Evolutionary conservation across 2,888 invertebrate genomes (phyloP).

Genomic region (Helicoverpa assulta): DNA sequence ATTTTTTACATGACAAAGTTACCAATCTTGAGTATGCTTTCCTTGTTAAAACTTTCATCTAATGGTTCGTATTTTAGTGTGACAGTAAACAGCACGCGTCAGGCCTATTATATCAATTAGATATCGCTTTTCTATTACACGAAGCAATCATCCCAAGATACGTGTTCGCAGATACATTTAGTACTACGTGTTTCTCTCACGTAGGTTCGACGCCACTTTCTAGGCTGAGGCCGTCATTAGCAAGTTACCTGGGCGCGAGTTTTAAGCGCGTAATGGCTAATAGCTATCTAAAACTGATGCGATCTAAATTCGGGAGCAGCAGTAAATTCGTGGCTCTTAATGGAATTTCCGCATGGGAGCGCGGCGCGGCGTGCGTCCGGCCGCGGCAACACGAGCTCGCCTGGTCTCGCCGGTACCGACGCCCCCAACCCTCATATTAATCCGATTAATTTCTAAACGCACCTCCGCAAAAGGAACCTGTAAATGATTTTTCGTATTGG

Average conservation of each 20-base stretch:
- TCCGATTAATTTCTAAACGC: slow-evolving; percentile 84
- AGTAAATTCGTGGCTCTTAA: slow-evolving; percentile 81
- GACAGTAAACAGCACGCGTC: slow-evolving; percentile 26
- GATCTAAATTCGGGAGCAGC: slow-evolving; percentile 76
- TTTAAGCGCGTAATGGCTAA: slow-evolving; percentile 55
- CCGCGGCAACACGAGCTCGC: slow-evolving; percentile 58
- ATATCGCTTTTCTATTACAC: slow-evolving; percentile 30
- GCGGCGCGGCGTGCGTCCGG: slow-evolving; percentile 66
- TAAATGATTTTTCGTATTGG: slow-evolving; percentile 84
- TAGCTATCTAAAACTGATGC: slow-evolving; percentile 71
- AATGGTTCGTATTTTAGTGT: slow-evolving; percentile 32
- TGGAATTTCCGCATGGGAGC: slow-evolving; percentile 84
- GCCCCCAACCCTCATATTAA: slow-evolving; percentile 77
- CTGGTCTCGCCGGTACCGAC: slow-evolving; percentile 37
- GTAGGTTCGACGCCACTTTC: slow-evolving; percentile 39
- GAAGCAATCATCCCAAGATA: slow-evolving; percentile 31
- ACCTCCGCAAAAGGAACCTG: slow-evolving; percentile 76
- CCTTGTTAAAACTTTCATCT: slow-evolving; percentile 53
- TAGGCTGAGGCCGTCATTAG: slow-evolving; percentile 20
- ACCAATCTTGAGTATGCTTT: slow-evolving; percentile 21
- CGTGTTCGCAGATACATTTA: slow-evolving; percentile 31
- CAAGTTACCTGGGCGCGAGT: slow-evolving; percentile 22
- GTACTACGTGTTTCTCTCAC: slow-evolving; percentile 39
- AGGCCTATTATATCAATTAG: slow-evolving; percentile 22
- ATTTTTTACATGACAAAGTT: slow-evolving; percentile 60